Conservation (phyloP, 1,140 invertebrate genomes). For the Sweltsa coloradensis region DNA sequence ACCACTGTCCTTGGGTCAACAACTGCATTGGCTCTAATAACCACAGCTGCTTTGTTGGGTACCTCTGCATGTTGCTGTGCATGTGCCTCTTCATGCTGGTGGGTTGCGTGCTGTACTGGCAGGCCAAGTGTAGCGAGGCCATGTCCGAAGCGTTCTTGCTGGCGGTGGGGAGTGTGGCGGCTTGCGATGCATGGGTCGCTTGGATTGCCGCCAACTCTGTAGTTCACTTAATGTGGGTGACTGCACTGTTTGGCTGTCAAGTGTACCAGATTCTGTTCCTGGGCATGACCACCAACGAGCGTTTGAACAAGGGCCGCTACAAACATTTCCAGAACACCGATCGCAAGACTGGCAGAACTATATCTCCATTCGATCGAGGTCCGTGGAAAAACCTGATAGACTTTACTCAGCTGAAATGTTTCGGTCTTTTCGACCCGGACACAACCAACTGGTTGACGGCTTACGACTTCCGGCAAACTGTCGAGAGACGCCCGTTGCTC, state of each 20-base stretch:
- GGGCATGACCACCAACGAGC: constrained; percentile 96
- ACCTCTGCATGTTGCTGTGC: constrained; percentile 65
- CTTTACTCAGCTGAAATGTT: constrained; percentile 65
- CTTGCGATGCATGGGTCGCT: constrained; percentile 78
- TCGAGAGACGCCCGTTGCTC: constrained; percentile 36
- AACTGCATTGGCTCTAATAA: constrained; percentile 86
- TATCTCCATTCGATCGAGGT: constrained; percentile 70
- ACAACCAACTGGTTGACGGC: constrained; percentile 45
- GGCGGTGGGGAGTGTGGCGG: constrained; percentile 26
- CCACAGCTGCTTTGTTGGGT: constrained; percentile 85
- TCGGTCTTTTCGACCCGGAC: constrained; percentile 55
- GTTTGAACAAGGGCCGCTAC: constrained; percentile 88
- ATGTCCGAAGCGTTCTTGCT: constrained; percentile 19
- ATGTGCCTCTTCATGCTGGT: constrained; percentile 75
- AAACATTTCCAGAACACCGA: constrained; percentile 56
- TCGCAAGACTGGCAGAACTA: constrained; percentile 28
- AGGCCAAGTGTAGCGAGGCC: constrained; percentile 35
- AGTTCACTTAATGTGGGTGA: constrained; percentile 83
- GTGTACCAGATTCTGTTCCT: constrained; percentile 89
- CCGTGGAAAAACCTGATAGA: constrained; percentile 70
- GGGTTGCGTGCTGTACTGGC: constrained; percentile 62
- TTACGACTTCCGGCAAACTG: constrained; percentile 31
- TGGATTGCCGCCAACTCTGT: constrained; percentile 75
- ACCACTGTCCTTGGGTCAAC: constrained; percentile 95
- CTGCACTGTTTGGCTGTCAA: constrained; percentile 75